Percentiles rank a stretch among this genome's conserved stretches.
phyloP scores from a whole-genome alignment of 1,140 invertebrate genomes.

The Sycophaga agraensis region DNA sequence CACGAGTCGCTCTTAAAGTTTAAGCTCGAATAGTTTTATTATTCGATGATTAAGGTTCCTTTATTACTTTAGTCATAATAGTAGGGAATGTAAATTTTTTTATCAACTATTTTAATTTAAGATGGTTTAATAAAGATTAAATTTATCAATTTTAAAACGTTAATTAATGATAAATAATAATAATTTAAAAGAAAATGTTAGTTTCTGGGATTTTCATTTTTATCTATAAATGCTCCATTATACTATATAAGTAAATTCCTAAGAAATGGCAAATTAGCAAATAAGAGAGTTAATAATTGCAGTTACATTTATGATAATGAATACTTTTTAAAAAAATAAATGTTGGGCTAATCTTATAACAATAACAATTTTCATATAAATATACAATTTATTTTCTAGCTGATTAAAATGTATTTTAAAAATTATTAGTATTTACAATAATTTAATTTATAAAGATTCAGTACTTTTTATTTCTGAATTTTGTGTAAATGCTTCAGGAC shows the following conservation, averaged over 20 bases:
- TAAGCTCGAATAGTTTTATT: constrained; percentile 18
- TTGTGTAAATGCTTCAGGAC: not conserved
- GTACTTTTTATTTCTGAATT: not conserved
- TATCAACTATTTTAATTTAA: constrained; percentile 12
- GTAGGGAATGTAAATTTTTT: constrained; percentile 25
- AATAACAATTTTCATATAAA: no score
- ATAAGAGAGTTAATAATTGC: not conserved
- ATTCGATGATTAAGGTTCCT: constrained; percentile 20
- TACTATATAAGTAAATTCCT: no score
- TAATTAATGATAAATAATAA: not conserved
- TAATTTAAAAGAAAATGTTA: no score
- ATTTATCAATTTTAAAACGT: constrained; percentile 25
- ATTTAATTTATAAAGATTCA: not conserved
- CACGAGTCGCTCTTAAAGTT: not conserved
- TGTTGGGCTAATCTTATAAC: no score
- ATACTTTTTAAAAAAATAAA: not conserved
- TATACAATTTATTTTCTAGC: no score
- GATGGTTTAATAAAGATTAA: constrained; percentile 24
- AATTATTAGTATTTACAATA: not conserved
- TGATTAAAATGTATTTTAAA: no score
- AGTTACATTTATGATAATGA: not conserved
- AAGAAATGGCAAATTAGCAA: no score
- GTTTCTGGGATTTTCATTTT: no score
- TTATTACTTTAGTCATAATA: constrained; percentile 31
- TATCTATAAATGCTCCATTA: no score